Evolutionary conservation across 1,140 invertebrate species (phyloP), one percentile per base, ranked within the genome.

Genomic region (Triops longicaudatus): DNA sequence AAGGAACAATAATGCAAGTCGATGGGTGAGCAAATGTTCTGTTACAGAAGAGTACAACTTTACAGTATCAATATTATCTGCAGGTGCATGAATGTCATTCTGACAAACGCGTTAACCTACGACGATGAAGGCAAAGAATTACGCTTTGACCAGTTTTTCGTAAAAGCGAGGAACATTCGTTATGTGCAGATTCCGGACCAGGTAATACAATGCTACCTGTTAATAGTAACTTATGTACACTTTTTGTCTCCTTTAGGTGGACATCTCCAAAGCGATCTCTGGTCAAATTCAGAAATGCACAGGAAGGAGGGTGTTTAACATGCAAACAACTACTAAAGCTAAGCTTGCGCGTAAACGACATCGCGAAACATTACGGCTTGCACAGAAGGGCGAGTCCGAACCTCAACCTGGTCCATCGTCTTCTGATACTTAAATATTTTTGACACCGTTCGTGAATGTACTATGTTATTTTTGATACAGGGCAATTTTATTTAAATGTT

Each of bases 21-120:
- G 90, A 91, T 83, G 88, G 87, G 87, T 90, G 84, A 85, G 83
- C 83, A 73, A 14, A 11, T 73, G 41, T 73, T 31, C 28, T 71
- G 37, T 17, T 11, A 76, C 10, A 22, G 74, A n/a, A 22, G 37
- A 41, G 72, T 73, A 37, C 22, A 78, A 77, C 27, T 37, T 78
- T 77, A 7, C 37, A 63, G 7, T 77, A 27, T 76, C 78, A 79
- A 73, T 77, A 79, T 81, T 82, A 78, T 31, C 85, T 84, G 43
- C 82, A 90, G 89, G 77, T 88, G 82, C 80, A 91, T 91, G 90
- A 91, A 91, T 80, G 81, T 91, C 50, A 83, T 85, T n/a, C 87
- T 91, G 85, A 83, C 80, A 74, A 84, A 90, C 81, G 89, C 88
- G 73, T 81, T 87, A 17, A 88, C 87, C 79, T 88, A 85, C 78